Conservation (phyloP, 2,888 invertebrate species). For the Incurvaria masculella region DNA sequence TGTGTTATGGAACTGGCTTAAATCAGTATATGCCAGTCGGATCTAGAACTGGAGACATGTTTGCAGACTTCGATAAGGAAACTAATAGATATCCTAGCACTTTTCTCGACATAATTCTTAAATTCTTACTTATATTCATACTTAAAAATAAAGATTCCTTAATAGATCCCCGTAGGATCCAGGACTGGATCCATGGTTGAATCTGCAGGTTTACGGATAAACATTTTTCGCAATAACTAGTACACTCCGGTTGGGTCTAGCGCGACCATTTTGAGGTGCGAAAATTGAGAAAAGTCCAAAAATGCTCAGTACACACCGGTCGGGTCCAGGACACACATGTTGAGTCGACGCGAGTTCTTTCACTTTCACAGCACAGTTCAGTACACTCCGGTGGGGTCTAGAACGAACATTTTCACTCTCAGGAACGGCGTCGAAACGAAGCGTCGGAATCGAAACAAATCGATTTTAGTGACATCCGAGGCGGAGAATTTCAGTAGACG, state of each 20-base stretch:
- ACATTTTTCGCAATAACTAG: conserved; percentile 21
- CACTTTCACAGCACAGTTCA: conserved; percentile 8
- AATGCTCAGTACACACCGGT: conserved; percentile 43
- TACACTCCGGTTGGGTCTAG: conserved; percentile 33
- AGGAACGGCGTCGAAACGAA: conserved; percentile 3
- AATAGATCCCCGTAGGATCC: conserved; percentile 41
- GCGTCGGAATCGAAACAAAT: too few relatives aligned
- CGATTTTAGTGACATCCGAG: too few relatives aligned
- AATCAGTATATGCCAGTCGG: too few relatives aligned
- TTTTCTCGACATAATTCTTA: neutral
- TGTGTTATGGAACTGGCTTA: too few relatives aligned
- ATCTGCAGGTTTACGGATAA: conserved; percentile 23
- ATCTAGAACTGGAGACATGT: conserved; percentile 10
- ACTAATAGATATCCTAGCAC: neutral
- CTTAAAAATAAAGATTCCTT: conserved; percentile 30
- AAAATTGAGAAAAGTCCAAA: conserved; percentile 15
- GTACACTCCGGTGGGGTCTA: conserved; percentile 15
- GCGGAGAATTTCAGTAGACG: conserved; percentile 6
- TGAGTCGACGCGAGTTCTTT: conserved; percentile 16
- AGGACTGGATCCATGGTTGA: conserved; percentile 30
- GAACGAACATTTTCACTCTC: conserved; percentile 13
- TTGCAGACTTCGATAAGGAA: conserved; percentile 9
- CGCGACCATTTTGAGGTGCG: conserved; percentile 22
- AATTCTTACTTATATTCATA: conserved; percentile 4
- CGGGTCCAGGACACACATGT: conserved; percentile 45